Evolutionary conservation across 2,888 invertebrate genomes (phyloP).

Genomic region (Cerceris ruficornis): DNA sequence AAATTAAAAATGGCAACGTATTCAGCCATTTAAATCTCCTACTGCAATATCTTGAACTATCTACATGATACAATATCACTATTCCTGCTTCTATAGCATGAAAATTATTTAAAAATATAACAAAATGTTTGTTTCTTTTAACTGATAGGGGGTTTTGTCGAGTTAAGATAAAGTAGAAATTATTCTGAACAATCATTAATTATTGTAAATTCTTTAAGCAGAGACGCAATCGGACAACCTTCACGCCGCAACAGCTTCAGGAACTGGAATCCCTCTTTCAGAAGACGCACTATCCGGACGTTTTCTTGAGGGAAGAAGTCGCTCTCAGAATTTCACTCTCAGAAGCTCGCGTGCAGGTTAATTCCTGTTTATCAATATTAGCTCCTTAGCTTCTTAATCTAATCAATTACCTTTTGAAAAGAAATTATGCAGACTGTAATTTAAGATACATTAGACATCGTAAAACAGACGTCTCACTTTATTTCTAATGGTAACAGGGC

Average conservation of each 20-base stretch:
- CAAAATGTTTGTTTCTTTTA: too few relatives aligned
- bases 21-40: too few relatives aligned
- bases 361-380: conserved; percentile 7
- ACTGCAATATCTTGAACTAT: too few relatives aligned
- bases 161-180: not conserved
- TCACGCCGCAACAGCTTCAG: conserved; percentile 95
- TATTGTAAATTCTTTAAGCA: conserved; percentile 81
- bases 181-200: conserved; percentile 16
- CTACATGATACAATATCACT: too few relatives aligned
- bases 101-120: too few relatives aligned
- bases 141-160: not conserved
- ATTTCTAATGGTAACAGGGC: not conserved
- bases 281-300: conserved; percentile 97
- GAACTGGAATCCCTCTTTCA: conserved; percentile 96
- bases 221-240: conserved; percentile 95
- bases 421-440: too few relatives aligned
- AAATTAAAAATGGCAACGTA: too few relatives aligned
- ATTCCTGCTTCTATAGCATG: too few relatives aligned
- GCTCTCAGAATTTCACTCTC: conserved; percentile 94
- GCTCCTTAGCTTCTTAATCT: not conserved
- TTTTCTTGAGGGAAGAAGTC: conserved; percentile 93
- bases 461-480: not conserved
- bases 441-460: not conserved
- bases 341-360: conserved; percentile 95
- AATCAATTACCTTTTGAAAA: too few relatives aligned